These are phyloP conservation scores for Tachysurus fulvidraco DNA, from an alignment of 2,113 vertebrate species.

Conservation along the genomic window DNA sequence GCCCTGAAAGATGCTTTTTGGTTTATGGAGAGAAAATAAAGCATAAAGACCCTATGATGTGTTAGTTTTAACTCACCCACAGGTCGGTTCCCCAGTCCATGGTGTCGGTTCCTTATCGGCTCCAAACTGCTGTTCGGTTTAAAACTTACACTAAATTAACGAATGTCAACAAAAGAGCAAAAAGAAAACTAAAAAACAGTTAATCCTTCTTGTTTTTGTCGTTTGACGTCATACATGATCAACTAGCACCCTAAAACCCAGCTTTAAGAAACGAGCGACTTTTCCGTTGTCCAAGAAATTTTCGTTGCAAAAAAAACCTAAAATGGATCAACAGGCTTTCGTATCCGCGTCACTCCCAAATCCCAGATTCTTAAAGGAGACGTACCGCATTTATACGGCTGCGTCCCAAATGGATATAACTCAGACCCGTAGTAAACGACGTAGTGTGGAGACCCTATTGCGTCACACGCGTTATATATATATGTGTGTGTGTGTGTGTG, in stretches of 20 bases:
- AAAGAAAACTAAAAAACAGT: too few species aligned
- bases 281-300: constrained; percentile 57
- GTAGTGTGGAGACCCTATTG: background rate
- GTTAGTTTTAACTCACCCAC: constrained; percentile 70
- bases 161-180: background rate
- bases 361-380: constrained; percentile 79
- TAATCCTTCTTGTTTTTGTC: too few species aligned
- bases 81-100: constrained; percentile 82
- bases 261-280: constrained; percentile 43
- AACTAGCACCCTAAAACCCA: constrained; percentile 1
- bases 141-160: constrained; percentile 69
- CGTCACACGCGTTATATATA: background rate
- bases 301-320: constrained; percentile 60
- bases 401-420: background rate
- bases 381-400: constrained; percentile 40
- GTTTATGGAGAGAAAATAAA: too few species aligned
- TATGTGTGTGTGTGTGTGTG: too few species aligned
- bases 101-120: constrained; percentile 58
- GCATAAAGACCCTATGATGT: background rate
- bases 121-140: constrained; percentile 56
- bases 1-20: background rate
- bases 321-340: constrained; percentile 73
- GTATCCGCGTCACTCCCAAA: constrained; percentile 80
- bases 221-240: constrained; percentile 30
- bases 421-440: background rate